Percentiles rank a stretch among this genome's conserved stretches.
phyloP scores from a whole-genome alignment of 2,888 invertebrate species.

The Nebria salina region DNA sequence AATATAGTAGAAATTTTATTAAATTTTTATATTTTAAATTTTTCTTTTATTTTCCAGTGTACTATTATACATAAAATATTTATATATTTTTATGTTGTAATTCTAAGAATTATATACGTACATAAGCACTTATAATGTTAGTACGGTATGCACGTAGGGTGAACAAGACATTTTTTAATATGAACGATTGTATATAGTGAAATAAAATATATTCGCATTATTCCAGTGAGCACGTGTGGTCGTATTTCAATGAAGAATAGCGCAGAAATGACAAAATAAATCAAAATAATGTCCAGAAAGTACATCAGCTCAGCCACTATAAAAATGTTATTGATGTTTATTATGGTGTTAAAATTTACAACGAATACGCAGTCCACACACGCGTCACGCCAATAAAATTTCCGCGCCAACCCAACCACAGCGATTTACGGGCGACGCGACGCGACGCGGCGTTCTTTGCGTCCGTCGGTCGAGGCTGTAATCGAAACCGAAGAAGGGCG shows the following conservation, averaged over 20 bases:
- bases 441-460: background rate
- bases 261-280: conserved; percentile 37
- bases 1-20: too few species aligned
- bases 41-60: too few species aligned
- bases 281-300: conserved; percentile 44
- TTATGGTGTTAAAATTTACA: conserved; percentile 31
- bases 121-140: too few species aligned
- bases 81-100: background rate
- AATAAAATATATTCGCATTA: conserved; percentile 23
- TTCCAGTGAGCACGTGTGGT: conserved; percentile 41
- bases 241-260: conserved; percentile 39
- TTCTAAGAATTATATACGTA: background rate
- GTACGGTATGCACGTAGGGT: too few species aligned
- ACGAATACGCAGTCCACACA: conserved; percentile 6
- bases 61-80: background rate
- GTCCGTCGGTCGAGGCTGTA: background rate
- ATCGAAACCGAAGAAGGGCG: background rate
- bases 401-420: background rate
- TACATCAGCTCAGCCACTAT: conserved; percentile 35
- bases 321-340: conserved; percentile 46
- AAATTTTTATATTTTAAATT: too few species aligned
- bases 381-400: background rate
- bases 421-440: background rate
- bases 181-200: background rate
- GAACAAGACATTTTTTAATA: background rate